Base-by-base conservation (phyloP, 1,140 invertebrate genomes). In the Pomacea maculata region DNA sequence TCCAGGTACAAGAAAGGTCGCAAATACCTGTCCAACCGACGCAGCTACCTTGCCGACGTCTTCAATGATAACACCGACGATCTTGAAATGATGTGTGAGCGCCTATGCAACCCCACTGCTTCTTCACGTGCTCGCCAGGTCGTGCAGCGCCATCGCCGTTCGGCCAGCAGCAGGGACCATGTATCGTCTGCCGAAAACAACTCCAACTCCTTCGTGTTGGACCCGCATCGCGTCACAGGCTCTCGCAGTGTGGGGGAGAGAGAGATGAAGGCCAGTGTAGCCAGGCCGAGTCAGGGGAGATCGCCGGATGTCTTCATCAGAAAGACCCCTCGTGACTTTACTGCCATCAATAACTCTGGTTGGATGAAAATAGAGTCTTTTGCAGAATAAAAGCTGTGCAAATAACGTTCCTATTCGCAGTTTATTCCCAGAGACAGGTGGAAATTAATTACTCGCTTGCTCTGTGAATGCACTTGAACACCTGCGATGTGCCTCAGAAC, bases 51-150 rank as follows among this genome's bases (percentile, higher is more conserved):
- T 70, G 25, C 64, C 15, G 12, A 25, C 9, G 57, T 14, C 57
- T 11, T 61, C 57, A 61, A 70, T 8, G 67, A 54, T 45, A 45
- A 70, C 14, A 61, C 54, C 11, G 21, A 21, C 25, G 67, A 70
- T 54, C 77, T n/a, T 1, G 77, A 68, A 25, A 57, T 29, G 65
- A 12, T 70, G 21, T 8, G 55, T 54, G 67, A 55, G 4, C 77
- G 45, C 61, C 77, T 78, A 15, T 57, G 17, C 52, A 34, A 65
- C 12, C 77, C 77, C 63, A 78, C 77, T 3, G 77, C 77, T 19
- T 71, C 77, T 45, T 78, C 77, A 21, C 65, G 77, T 17, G 67
- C 29, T 9, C 77, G 77, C 34, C 77, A 78, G 77, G 77, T 70
- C 15, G 57, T 29, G 15, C 71, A 29, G 67, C 34, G n/a, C 1